Evolutionary conservation across 1,140 invertebrate species (phyloP), one percentile per base, ranked within the genome.

Genomic region (Battus philenor): DNA sequence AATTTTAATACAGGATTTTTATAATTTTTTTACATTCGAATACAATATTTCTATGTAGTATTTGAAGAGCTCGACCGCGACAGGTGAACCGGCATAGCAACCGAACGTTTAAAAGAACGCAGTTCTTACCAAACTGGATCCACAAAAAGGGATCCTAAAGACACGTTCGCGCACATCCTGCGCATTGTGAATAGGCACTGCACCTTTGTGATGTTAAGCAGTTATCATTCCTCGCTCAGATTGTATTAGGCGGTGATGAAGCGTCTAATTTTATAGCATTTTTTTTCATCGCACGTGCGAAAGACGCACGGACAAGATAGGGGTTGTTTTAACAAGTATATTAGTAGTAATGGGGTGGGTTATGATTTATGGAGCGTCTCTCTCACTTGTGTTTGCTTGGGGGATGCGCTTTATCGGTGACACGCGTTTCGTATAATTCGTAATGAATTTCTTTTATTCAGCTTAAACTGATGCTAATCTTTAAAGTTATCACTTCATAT

Each of bases 271-370:
- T 75, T 68, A 68, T 66, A 49, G 51, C 26, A 34, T 63, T 70
- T 82, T 83, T 84, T 81, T 64, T 17, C 39, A 29, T 73, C 61
- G 22, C 80, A 82, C 80, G 80, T 79, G 80, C 68, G 44, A 47
- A 76, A 70, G 66, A 68, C 54, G 52, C 46, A 62, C 57, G 50
- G 76, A 85, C 67, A 74, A 82, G 78, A 82, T 72, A 84, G 71
- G 77, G 38, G 81, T 78, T 85, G 81, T 85, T 82, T 71, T 82
- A 84, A 85, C 81, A 81, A 77, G 57, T 82, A 82, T 81, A 82
- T 82, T 80, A 82, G 70, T 56, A 59, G 66, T 80, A 69, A 78
- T 80, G 47, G 78, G 78, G 76, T 68, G 63, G 31, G 64, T 68
- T 70, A 81, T 82, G 80, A 84, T 84, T 79, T 79, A 84, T 84